Evolutionary conservation across 2,797 vertebrate genomes (phyloP).

Genomic region (Myotis myotis): DNA sequence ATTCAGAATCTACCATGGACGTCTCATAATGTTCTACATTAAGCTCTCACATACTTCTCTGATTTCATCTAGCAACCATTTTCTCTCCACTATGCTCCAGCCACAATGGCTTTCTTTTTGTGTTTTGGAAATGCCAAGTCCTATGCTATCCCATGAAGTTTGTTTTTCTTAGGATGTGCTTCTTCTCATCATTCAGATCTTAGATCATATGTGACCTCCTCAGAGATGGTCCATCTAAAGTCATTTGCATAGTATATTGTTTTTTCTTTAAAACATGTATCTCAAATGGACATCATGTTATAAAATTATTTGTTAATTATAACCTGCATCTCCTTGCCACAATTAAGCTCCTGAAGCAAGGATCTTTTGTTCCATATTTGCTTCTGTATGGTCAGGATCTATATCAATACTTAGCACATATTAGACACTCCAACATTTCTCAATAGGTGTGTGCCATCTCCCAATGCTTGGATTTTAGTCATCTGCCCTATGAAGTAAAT

Average conservation of each 20-base stretch:
- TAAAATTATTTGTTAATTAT: neutral
- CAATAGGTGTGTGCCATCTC: neutral
- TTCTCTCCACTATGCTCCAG: neutral
- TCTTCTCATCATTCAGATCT: neutral
- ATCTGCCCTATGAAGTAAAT: neutral
- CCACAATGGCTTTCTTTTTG: neutral
- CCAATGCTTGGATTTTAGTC: neutral
- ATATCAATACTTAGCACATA: neutral
- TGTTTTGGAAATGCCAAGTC: neutral
- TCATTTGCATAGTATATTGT: neutral
- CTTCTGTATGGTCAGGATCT: neutral
- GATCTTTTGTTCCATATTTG: neutral
- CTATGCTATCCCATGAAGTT: neutral
- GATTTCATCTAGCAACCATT: neutral
- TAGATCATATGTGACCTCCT: neutral
- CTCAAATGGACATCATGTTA: neutral
- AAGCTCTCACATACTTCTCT: neutral
- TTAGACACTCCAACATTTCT: neutral
- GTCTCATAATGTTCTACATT: neutral
- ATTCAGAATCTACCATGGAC: neutral
- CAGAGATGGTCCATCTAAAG: neutral
- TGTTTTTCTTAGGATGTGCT: neutral
- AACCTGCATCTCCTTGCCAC: neutral
- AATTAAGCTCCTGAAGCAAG: neutral
- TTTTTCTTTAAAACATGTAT: neutral